phyloP scores from a whole-genome alignment of 1,140 invertebrate genomes.

The Cardiocondyla obscurior region DNA sequence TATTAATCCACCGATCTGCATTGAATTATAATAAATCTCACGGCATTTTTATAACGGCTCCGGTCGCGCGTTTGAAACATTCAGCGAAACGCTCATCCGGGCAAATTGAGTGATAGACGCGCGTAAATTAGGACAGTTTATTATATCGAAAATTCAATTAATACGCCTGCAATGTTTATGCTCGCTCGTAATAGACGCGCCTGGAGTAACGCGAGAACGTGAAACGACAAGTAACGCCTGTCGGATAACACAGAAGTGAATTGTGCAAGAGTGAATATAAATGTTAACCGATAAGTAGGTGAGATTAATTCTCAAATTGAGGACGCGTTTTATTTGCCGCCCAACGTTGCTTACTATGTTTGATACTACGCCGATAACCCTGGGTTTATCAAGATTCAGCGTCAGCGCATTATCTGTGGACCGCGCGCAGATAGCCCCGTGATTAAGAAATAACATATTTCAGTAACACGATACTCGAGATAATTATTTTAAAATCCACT shows the following conservation, averaged over 20 bases:
- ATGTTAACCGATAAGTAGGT: constrained; percentile 25
- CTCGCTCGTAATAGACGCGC: no score
- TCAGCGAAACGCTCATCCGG: neutral
- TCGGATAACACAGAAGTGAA: neutral
- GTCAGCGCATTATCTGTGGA: constrained; percentile 37
- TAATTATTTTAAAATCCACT: neutral
- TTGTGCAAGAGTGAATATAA: constrained; percentile 25
- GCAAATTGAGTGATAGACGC: neutral
- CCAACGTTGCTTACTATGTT: constrained; percentile 35
- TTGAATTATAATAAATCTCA: neutral
- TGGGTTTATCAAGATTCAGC: constrained; percentile 45
- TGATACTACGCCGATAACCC: constrained; percentile 42
- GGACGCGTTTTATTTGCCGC: constrained; percentile 25
- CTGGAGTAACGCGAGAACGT: neutral
- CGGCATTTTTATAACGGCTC: neutral
- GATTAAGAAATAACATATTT: constrained; percentile 32
- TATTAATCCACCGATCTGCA: neutral
- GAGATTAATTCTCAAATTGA: constrained; percentile 29
- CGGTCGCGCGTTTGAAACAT: neutral
- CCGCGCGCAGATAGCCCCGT: neutral
- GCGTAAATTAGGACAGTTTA: neutral
- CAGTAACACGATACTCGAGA: neutral
- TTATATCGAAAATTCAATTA: neutral
- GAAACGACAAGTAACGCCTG: neutral
- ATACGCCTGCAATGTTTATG: neutral